Percentiles rank a stretch among this genome's conserved stretches.
These are phyloP conservation scores for Rhogogaster chlorosoma DNA, from an alignment of 2,888 invertebrate species.

Conservation along the genomic window DNA sequence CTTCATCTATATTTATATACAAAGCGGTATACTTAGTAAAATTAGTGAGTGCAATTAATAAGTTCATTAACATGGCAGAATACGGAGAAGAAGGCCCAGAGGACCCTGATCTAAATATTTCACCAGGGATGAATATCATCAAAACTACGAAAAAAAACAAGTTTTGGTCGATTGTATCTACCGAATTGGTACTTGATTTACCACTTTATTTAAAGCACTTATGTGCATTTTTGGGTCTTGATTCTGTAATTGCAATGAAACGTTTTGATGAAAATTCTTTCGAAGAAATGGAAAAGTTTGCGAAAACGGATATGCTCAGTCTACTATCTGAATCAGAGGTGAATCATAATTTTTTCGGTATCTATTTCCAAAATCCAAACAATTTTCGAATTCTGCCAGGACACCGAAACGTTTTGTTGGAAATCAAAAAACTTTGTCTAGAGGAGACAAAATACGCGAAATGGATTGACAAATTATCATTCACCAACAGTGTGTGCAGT, in stretches of 20 bases:
- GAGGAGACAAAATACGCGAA: not conserved
- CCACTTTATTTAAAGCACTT: slow-evolving; percentile 9
- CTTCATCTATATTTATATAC: no score
- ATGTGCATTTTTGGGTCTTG: slow-evolving; percentile 6
- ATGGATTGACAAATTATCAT: not conserved
- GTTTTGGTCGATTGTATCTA: no score
- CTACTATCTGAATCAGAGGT: not conserved
- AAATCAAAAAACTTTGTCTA: not conserved
- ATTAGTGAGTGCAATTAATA: no score
- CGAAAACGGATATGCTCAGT: slow-evolving; percentile 15
- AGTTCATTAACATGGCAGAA: no score
- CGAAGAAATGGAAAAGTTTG: not conserved
- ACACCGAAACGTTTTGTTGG: slow-evolving; percentile 2
- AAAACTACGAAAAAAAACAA: no score
- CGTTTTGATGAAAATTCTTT: slow-evolving; percentile 18
- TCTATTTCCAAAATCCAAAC: slow-evolving; percentile 14
- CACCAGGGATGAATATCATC: no score
- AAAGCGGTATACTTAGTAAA: no score
- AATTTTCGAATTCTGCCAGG: slow-evolving; percentile 5
- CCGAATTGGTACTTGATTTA: slow-evolving; percentile 2
- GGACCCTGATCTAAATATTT: no score
- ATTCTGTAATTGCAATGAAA: slow-evolving; percentile 8
- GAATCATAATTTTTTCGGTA: not conserved
- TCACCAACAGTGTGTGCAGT: not conserved
- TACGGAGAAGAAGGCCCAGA: no score